These are phyloP conservation scores for Idaea straminata DNA, from an alignment of 2,888 invertebrate species.

Conservation along the genomic window DNA sequence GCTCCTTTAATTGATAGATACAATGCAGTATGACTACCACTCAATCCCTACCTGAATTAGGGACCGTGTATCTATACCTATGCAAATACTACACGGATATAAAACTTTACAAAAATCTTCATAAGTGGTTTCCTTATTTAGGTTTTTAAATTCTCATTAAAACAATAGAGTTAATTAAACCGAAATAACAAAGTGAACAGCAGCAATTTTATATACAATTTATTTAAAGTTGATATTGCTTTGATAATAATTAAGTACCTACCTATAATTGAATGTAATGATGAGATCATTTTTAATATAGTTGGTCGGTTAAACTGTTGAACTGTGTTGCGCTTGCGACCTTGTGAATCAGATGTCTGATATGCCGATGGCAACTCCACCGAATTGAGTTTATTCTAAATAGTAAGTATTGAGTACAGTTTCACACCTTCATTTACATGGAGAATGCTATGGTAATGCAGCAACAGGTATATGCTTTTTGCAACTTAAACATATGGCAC, in stretches of 20 bases:
- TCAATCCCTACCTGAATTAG: too few species aligned
- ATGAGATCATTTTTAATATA: constrained; percentile 71
- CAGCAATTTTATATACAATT: background rate
- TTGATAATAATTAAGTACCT: background rate
- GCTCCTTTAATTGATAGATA: too few species aligned
- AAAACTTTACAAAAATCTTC: background rate
- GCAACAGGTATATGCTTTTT: constrained; percentile 6
- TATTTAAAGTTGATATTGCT: background rate
- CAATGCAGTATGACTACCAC: too few species aligned
- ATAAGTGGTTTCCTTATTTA: background rate
- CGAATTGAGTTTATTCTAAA: constrained; percentile 39
- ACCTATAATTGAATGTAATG: constrained; percentile 34
- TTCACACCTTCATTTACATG: constrained; percentile 17
- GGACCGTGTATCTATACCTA: too few species aligned
- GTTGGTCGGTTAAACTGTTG: constrained; percentile 61
- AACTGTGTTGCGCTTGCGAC: constrained; percentile 53
- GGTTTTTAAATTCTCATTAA: background rate
- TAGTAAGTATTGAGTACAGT: constrained; percentile 22
- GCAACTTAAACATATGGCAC: background rate
- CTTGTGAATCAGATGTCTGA: constrained; percentile 73
- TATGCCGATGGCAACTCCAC: constrained; percentile 55
- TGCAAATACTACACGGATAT: background rate
- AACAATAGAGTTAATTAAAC: background rate
- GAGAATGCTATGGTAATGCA: constrained; percentile 5
- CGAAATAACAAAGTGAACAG: background rate